These are phyloP conservation scores for Epistrophe grossulariae DNA, from an alignment of 2,888 invertebrate species.

Conservation along the genomic window DNA sequence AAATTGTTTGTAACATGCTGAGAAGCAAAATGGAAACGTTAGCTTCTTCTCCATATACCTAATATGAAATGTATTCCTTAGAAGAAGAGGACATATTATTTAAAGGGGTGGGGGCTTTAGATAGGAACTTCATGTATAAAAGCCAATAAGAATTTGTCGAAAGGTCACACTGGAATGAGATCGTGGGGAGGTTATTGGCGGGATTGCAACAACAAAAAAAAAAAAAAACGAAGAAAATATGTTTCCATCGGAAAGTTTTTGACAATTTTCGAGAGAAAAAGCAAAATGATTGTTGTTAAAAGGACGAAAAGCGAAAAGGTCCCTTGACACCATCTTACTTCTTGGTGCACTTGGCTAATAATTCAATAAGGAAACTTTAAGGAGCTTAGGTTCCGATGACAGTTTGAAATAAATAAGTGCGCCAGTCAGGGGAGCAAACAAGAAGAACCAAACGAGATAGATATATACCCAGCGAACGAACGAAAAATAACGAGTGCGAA, in stretches of 20 bases:
- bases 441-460: not conserved
- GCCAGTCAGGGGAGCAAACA: not conserved
- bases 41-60: conserved; percentile 11
- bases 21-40: conserved; percentile 49
- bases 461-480: not conserved
- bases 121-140: not conserved
- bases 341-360: conserved; percentile 65
- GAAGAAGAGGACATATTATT: not conserved
- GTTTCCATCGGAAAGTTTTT: conserved; percentile 41
- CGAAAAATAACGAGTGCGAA: conserved; percentile 48
- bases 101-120: not conserved
- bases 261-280: conserved; percentile 45
- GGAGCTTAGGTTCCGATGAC: conserved; percentile 60
- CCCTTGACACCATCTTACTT: conserved; percentile 45
- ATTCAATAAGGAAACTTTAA: conserved; percentile 73
- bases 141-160: conserved; percentile 52
- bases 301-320: conserved; percentile 49
- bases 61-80: not conserved
- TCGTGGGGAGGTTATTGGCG: conserved; percentile 25
- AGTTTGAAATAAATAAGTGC: conserved; percentile 62
- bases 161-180: conserved; percentile 44
- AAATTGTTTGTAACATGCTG: conserved; percentile 72
- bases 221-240: conserved; percentile 13
- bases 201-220: not conserved
- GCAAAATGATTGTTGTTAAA: conserved; percentile 12